Conservation (phyloP, 2,888 invertebrate genomes). For the Sisyra nigra region DNA sequence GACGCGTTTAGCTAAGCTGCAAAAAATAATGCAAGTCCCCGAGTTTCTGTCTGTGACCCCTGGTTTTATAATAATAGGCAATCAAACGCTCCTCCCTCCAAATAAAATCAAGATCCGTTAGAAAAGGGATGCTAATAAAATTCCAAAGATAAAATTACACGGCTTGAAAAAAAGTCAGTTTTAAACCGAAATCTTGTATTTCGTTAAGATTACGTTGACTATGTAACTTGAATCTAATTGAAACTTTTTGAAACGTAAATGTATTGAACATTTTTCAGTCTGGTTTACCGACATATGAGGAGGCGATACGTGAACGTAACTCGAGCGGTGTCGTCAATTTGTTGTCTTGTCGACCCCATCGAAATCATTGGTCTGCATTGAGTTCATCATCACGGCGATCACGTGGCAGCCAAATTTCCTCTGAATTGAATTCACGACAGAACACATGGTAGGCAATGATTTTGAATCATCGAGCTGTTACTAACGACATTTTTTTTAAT, state of each 20-base stretch:
- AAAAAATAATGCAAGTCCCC: no score
- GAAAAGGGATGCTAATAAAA: no score
- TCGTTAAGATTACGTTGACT: no score
- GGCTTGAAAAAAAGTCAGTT: no score
- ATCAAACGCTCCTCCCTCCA: no score
- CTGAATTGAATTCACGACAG: constrained; percentile 23
- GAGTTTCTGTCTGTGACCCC: no score
- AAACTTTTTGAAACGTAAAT: background rate
- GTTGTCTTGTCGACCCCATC: constrained; percentile 18
- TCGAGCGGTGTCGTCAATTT: constrained; percentile 15
- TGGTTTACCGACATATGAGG: constrained; percentile 32
- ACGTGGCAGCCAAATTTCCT: constrained; percentile 20
- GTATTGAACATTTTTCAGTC: constrained; percentile 17
- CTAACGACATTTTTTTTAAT: no score
- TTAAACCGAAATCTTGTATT: no score
- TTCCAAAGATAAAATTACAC: no score
- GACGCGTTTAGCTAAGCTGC: no score
- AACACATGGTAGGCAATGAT: constrained; percentile 25
- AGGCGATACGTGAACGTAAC: constrained; percentile 26
- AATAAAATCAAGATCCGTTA: no score
- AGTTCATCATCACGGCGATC: constrained; percentile 18
- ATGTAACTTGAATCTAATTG: background rate
- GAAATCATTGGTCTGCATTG: constrained; percentile 26
- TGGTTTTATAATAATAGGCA: no score
- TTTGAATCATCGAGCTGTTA: background rate